Conservation (phyloP, 2,113 vertebrate species). For the Leptobrachium leishanense region DNA sequence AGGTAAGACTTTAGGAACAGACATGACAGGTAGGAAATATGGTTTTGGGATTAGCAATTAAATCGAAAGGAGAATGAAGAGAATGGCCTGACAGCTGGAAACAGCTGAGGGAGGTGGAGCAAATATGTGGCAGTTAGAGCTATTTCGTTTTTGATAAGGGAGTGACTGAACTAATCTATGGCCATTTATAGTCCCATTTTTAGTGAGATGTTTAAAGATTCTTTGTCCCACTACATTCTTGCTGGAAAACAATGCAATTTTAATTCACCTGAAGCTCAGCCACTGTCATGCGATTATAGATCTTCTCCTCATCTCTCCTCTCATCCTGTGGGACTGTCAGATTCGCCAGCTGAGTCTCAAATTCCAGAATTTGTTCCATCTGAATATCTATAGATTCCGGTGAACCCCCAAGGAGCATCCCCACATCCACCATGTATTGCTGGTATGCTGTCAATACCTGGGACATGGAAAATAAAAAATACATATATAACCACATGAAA, state of each 20-base stretch:
- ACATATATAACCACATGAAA: background rate
- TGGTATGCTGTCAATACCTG: conserved; percentile 89
- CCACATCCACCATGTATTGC: conserved; percentile 96
- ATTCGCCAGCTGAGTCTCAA: conserved; percentile 87
- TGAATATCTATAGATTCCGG: conserved; percentile 70
- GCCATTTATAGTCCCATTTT: no score
- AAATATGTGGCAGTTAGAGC: no score
- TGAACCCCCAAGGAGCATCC: conserved; percentile 80
- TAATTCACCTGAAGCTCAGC: conserved; percentile 84
- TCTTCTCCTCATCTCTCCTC: conserved; percentile 91
- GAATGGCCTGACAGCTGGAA: no score
- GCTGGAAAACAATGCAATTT: background rate
- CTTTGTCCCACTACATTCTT: no score
- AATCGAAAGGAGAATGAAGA: no score
- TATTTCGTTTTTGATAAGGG: no score
- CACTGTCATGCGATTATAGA: conserved; percentile 92
- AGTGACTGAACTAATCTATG: no score
- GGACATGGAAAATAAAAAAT: background rate
- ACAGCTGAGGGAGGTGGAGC: no score
- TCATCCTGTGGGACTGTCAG: conserved; percentile 95
- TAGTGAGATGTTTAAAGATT: no score
- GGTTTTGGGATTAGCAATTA: no score
- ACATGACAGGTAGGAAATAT: no score
- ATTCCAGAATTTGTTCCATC: conserved; percentile 90
- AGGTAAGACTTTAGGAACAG: no score